Evolutionary conservation across 2,888 invertebrate genomes (phyloP).

Genomic region (Trichogramma evanescens): DNA sequence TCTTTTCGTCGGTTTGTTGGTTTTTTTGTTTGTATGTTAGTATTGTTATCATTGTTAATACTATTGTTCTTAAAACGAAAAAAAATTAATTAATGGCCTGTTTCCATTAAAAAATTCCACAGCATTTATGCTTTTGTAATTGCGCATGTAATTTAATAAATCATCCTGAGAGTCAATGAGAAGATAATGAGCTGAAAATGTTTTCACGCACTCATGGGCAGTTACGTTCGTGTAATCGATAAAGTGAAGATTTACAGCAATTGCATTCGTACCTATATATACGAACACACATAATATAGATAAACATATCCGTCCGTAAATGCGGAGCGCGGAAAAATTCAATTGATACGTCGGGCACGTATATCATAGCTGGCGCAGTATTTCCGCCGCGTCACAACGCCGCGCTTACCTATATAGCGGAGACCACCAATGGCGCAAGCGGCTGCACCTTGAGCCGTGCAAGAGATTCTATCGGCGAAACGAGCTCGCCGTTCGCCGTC

Average conservation of each 20-base stretch:
- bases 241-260: conserved; percentile 13
- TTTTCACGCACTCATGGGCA: background rate
- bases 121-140: too few relatives aligned
- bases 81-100: too few relatives aligned
- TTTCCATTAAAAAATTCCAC: too few relatives aligned
- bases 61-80: too few relatives aligned
- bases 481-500: too few relatives aligned
- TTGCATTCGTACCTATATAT: background rate
- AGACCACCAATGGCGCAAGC: conserved; percentile 9
- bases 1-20: too few relatives aligned
- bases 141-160: too few relatives aligned
- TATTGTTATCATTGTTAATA: too few relatives aligned
- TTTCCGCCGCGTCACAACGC: conserved; percentile 13
- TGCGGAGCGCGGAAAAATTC: background rate
- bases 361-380: background rate
- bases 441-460: background rate
- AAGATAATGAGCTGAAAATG: background rate
- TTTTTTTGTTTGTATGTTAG: too few relatives aligned
- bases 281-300: background rate
- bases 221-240: background rate
- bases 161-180: too few relatives aligned
- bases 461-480: conserved; percentile 9
- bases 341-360: conserved; percentile 7
- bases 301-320: too few relatives aligned
- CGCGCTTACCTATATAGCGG: too few relatives aligned